Evolutionary conservation across 2,113 vertebrate genomes (phyloP), one percentile per base, ranked within the genome.

Genomic region (Axis porcinus): DNA sequence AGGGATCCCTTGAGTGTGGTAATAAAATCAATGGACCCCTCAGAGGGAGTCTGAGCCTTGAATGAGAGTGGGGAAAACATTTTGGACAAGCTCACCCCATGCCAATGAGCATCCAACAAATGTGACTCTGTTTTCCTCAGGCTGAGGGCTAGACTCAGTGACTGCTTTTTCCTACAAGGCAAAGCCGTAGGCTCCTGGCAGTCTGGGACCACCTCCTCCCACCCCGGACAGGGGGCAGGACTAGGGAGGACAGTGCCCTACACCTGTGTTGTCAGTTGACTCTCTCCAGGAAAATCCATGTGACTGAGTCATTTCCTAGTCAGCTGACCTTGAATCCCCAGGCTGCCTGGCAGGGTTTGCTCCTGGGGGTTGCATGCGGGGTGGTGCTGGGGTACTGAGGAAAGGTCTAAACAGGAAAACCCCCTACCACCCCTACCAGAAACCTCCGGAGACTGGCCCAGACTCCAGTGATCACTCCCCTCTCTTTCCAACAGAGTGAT

Each of bases 21-120:
- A 67, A 70, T 54, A n/a, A 36, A 60, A 60, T 27, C 25, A 50
- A 6, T 3, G 17, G n/a, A 23, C 19, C 16, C 9, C 10, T 60
- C n/a, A 23, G 58, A 40, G 17, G 33, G 47, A 12, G 4, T 7
- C 4, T 16, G 28, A 27, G 19, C 54, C 43, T 60, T 33, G 52
- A 70, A 58, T 40, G 28, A 40, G 52, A 81, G 5, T 25, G 33
- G 43, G 2, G 4, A 6, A 78, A 45, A n/a, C 40, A 15, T 55
- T 25, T 9, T 6, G 36, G 50, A 27, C 4, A 14, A 36, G 60
- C 1, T 8, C 10, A 12, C 12, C 16, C 52, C 0, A 2, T 0
- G 6, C 33, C 21, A 7, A 23, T 23, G 33, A 19, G 12, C 21
- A 36, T 52, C 23, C 33, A 60, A 5, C 10, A 52, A 52, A 40